phyloP scores from a whole-genome alignment of 2,113 vertebrate species.

The Promerops cafer region DNA sequence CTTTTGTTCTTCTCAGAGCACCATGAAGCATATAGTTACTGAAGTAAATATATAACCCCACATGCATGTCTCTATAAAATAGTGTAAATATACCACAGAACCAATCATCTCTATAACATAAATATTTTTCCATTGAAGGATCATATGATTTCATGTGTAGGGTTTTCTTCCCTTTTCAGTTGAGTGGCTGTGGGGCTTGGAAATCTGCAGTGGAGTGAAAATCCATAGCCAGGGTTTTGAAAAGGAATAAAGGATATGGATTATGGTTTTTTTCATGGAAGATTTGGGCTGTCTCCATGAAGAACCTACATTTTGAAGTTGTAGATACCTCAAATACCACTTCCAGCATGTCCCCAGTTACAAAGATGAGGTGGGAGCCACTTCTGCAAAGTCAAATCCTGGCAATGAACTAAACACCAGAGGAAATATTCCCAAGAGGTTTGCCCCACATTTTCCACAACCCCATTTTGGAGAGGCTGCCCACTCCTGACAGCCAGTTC shows the following conservation, averaged over 20 bases:
- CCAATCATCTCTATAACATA: background rate
- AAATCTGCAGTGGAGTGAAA: background rate
- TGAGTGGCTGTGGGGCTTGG: background rate
- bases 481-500: background rate
- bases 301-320: background rate
- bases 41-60: background rate
- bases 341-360: background rate
- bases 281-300: background rate
- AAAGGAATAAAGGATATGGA: background rate
- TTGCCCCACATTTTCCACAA: background rate
- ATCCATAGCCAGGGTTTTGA: background rate
- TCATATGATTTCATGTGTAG: background rate
- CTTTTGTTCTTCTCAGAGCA: background rate
- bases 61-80: background rate
- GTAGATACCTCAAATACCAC: background rate
- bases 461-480: background rate
- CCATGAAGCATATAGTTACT: background rate
- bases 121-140: background rate
- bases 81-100: background rate
- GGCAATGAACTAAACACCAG: background rate
- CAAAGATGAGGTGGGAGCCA: background rate
- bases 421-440: background rate
- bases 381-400: background rate
- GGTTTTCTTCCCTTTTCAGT: background rate
- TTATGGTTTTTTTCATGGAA: background rate